Evolutionary conservation across 2,113 vertebrate genomes (phyloP).

Genomic region (Haplotaxodon microlepis): DNA sequence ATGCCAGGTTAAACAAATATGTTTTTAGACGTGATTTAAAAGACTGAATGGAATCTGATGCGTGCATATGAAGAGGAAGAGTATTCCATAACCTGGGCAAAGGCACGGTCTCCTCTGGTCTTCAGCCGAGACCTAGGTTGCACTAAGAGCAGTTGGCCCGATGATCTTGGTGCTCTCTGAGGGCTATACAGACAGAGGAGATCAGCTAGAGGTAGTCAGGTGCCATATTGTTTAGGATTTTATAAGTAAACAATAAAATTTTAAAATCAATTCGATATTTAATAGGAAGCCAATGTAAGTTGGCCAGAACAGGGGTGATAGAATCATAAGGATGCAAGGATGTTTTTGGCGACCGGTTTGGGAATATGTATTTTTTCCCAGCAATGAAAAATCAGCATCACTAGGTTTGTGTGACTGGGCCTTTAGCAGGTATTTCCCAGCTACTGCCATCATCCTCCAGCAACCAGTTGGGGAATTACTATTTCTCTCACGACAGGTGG

Average conservation of each 20-base stretch:
- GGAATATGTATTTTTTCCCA: background rate
- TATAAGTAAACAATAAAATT: background rate
- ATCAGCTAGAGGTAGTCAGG: too few relatives aligned
- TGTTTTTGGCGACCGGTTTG: accelerated
- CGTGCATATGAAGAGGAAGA: accelerated
- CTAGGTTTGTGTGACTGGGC: accelerated
- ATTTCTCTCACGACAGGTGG: background rate
- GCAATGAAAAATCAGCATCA: background rate
- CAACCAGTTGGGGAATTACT: background rate
- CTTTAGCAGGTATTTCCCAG: accelerated
- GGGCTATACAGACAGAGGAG: too few relatives aligned
- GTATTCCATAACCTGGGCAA: background rate
- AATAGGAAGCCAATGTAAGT: background rate
- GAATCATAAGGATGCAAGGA: background rate
- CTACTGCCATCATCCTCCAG: background rate
- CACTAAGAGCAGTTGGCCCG: too few relatives aligned
- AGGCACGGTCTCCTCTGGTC: background rate
- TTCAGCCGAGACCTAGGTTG: too few relatives aligned
- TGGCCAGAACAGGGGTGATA: background rate
- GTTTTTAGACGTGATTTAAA: background rate
- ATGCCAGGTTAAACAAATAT: too few relatives aligned
- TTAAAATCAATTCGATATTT: background rate
- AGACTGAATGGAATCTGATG: background rate
- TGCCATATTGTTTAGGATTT: too few relatives aligned
- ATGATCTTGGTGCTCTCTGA: too few relatives aligned